Base-by-base conservation (phyloP, 2,888 invertebrate species). In the Augochlorella aurata region DNA sequence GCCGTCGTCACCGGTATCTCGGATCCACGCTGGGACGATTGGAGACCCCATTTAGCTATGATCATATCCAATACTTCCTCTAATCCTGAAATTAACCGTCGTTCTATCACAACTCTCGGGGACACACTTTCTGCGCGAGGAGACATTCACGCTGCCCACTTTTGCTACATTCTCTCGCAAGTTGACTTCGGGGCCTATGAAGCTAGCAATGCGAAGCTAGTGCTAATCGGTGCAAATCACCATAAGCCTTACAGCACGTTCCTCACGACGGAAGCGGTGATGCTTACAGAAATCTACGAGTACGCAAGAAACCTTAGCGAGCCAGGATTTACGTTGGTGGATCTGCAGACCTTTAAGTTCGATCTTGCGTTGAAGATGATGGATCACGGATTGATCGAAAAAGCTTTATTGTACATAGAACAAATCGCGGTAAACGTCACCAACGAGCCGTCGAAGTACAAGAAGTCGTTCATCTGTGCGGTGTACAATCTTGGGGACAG, bases 1-100 rank as follows among this genome's bases (percentile, higher is more conserved):
- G 95, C 96, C 81, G 96, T 97, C 85, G 97, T 97, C 47, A 97
- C 97, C 68, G 90, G 95, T 90, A 95, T 95, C 85, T 77, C 95
- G 50, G 97, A 97, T 92, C 96, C 96, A 89, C 96, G 96, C 88
- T 97, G 97, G 97, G 97, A 96, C 76, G 99, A 99, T 94, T 99
- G 99, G 99, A 95, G 98, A 83, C 98, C 98, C 38, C 99, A 99
- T 95, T 95, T 98, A 77, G 99, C 99, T 81, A 98, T 99, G 96
- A 96, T 99, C 89, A 95, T 99, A 74, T 97, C 99, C 82, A 98
- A 98, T 94, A 96, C 97, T 18, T 95, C 97, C 16, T 95, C 95
- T 85, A 95, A 96, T 83, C 96, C 97, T 1, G 97, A 97, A 87
- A 94, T 97, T 77, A 97, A 97, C 94, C 95, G 96, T 14, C 96